Evolutionary conservation across 2,113 vertebrate species (phyloP).

Genomic region (Conger conger): DNA sequence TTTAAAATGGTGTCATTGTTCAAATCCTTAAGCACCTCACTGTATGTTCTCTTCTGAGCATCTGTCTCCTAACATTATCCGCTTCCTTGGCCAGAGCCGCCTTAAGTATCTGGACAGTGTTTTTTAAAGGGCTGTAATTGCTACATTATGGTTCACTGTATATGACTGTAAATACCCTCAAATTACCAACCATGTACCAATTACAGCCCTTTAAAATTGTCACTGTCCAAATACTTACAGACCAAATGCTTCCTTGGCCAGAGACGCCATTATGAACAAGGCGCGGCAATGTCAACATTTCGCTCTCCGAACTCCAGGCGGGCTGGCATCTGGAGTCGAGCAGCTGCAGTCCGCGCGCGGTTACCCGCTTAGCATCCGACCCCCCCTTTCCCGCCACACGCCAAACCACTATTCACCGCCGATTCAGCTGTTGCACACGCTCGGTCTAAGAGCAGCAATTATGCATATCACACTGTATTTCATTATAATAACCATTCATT

Average conservation of each 20-base stretch:
- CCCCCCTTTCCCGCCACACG: slow-evolving; percentile 22
- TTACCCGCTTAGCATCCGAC: slow-evolving; percentile 16
- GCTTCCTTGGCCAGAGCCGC: no score
- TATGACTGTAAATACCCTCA: no score
- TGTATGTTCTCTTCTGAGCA: slow-evolving; percentile 30
- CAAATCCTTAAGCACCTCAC: no score
- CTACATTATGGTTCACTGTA: no score
- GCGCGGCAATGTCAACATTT: neutral
- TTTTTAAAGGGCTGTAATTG: no score
- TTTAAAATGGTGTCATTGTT: no score
- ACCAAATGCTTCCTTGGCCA: slow-evolving; percentile 31
- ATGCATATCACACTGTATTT: slow-evolving; percentile 28
- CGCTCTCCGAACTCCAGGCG: neutral
- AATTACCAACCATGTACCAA: no score
- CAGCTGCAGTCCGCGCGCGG: slow-evolving; percentile 61
- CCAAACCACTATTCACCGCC: neutral
- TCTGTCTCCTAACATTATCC: slow-evolving; percentile 43
- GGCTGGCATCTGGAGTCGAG: neutral
- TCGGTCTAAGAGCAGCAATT: slow-evolving; percentile 33
- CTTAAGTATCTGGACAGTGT: no score
- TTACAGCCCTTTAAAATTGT: no score
- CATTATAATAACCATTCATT: slow-evolving; percentile 29
- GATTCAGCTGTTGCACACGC: slow-evolving; percentile 27
- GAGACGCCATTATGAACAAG: slow-evolving; percentile 27
- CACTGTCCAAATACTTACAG: no score